Conservation (phyloP, 1,140 invertebrate species). For the Drosophila insularis region DNA sequence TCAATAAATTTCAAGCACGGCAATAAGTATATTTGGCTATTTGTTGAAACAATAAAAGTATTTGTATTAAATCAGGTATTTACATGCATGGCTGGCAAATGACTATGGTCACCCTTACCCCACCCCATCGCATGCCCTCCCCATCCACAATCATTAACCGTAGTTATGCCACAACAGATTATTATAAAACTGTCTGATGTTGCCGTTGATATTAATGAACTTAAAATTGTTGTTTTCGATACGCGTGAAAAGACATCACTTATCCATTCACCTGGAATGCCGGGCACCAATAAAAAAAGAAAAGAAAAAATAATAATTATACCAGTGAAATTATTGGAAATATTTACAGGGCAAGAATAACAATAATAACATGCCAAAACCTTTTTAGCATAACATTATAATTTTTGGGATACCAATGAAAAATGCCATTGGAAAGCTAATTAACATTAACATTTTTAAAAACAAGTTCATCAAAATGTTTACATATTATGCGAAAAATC, state of each 20-base stretch:
- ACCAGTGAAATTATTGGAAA: background rate
- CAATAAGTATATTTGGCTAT: background rate
- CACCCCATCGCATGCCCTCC: background rate
- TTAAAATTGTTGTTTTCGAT: slow-evolving; percentile 31
- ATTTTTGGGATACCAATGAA: too few species aligned
- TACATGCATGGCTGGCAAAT: slow-evolving; percentile 5
- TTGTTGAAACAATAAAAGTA: slow-evolving; percentile 8
- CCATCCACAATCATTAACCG: too few species aligned
- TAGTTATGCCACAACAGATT: slow-evolving; percentile 6
- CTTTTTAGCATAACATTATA: slow-evolving; percentile 7
- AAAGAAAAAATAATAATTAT: background rate
- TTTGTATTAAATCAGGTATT: slow-evolving; percentile 15
- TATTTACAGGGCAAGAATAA: background rate
- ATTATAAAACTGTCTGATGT: slow-evolving; percentile 17
- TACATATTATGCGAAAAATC: background rate
- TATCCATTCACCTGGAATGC: slow-evolving; percentile 14
- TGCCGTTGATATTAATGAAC: slow-evolving; percentile 39
- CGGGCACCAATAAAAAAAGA: slow-evolving; percentile 16
- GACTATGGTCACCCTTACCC: background rate
- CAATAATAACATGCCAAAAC: background rate
- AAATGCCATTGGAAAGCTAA: slow-evolving; percentile 20
- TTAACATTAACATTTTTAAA: slow-evolving; percentile 31
- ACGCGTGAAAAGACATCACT: slow-evolving; percentile 28
- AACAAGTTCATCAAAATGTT: slow-evolving; percentile 33
- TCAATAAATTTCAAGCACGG: background rate